Percentiles rank a stretch among this genome's conserved stretches.
Conservation (phyloP, 2,113 vertebrate species). For the Arvicanthis niloticus region DNA sequence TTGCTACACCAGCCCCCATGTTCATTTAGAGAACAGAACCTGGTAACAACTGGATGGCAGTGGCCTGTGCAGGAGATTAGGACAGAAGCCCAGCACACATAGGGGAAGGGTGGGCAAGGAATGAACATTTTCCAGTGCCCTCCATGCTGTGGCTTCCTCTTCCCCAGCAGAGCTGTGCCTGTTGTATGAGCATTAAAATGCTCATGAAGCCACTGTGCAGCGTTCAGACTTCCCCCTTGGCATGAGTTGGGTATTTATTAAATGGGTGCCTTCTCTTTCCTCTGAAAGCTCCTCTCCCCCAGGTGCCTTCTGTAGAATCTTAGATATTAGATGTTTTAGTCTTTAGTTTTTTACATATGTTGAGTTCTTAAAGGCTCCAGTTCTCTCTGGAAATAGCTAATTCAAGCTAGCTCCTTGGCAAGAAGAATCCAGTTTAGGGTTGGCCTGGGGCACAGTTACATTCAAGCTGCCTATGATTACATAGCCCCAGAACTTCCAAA, state of each 20-base stretch:
- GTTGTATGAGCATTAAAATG: not conserved
- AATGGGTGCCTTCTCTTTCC: not conserved
- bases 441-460: too few species aligned
- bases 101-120: not conserved
- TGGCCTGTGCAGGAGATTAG: too few species aligned
- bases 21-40: too few species aligned
- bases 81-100: too few species aligned
- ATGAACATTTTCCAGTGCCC: too few species aligned
- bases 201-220: not conserved
- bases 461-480: too few species aligned
- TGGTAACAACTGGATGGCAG: not conserved
- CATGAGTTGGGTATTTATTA: not conserved
- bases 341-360: too few species aligned
- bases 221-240: not conserved
- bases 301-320: not conserved
- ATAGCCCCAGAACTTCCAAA: too few species aligned
- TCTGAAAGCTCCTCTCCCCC: not conserved
- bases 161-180: too few species aligned
- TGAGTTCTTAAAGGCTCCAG: not conserved
- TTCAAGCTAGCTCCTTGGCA: too few species aligned
- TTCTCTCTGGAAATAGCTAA: not conserved
- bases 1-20: not conserved
- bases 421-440: too few species aligned
- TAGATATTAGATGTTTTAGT: not conserved
- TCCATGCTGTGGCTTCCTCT: too few species aligned